Conservation (phyloP, 1,140 invertebrate genomes). For the Lepidurus packardi region DNA sequence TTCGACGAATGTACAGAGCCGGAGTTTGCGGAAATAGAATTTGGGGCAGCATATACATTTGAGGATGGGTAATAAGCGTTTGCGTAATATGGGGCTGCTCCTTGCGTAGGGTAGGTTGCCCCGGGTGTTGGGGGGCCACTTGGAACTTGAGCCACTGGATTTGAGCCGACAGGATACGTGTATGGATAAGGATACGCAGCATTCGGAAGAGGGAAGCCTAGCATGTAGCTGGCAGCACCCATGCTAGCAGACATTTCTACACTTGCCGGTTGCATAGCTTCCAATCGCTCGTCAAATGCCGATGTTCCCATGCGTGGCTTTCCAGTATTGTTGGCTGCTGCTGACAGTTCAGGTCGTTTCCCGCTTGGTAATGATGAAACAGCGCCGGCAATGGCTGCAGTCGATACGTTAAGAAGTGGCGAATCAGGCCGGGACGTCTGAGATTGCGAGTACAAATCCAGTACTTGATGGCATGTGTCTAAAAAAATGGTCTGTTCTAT, state of each 20-base stretch:
- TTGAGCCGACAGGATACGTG: neutral
- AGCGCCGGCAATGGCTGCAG: neutral
- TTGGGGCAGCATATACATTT: neutral
- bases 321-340: neutral
- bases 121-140: neutral
- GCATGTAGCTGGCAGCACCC: neutral
- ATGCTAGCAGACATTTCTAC: slow-evolving; percentile 5
- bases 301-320: neutral
- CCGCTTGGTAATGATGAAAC: neutral
- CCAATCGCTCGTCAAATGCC: slow-evolving; percentile 28
- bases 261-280: slow-evolving; percentile 29
- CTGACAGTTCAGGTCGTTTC: slow-evolving; percentile 17
- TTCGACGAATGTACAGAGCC: neutral
- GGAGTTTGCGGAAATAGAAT: neutral
- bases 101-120: neutral
- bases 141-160: neutral
- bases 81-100: neutral
- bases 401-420: slow-evolving; percentile 45
- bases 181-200: neutral
- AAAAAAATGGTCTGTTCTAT: slow-evolving; percentile 38
- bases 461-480: slow-evolving; percentile 95
- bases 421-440: slow-evolving; percentile 56
- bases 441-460: slow-evolving; percentile 76
- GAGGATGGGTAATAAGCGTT: neutral
- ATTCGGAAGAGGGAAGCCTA: neutral